These are phyloP conservation scores for Caradrina clavipalpis DNA, from an alignment of 2,888 invertebrate genomes.

Conservation along the genomic window DNA sequence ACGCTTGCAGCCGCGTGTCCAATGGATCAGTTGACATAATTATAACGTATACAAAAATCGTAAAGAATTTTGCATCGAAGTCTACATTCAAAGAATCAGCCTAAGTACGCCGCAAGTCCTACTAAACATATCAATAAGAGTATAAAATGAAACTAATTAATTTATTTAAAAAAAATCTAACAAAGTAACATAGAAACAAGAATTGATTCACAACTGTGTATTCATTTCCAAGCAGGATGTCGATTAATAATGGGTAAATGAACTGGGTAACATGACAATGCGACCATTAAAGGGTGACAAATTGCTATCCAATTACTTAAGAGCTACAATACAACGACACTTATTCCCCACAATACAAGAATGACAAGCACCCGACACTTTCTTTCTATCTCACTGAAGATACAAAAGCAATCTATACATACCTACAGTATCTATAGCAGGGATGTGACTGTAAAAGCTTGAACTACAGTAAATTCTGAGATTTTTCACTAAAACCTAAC, in stretches of 20 bases:
- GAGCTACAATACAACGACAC: slow-evolving; percentile 5
- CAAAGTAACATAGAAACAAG: not conserved
- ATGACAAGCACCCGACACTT: slow-evolving; percentile 20
- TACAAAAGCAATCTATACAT: slow-evolving; percentile 14
- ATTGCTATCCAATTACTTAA: slow-evolving; percentile 44
- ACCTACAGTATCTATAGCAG: not conserved
- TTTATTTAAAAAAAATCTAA: too few species aligned
- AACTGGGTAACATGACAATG: slow-evolving; percentile 3
- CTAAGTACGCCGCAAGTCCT: too few species aligned
- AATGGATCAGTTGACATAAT: too few species aligned
- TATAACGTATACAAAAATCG: too few species aligned
- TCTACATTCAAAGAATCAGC: too few species aligned
- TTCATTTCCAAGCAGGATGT: not conserved
- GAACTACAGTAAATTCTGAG: not conserved
- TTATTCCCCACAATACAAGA: slow-evolving; percentile 1
- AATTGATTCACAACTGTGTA: not conserved
- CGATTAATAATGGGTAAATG: slow-evolving; percentile 10
- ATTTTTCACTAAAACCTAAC: not conserved
- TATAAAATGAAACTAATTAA: too few species aligned
- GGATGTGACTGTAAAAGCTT: not conserved
- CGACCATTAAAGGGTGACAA: slow-evolving; percentile 25
- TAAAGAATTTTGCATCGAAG: too few species aligned
- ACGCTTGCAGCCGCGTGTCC: too few species aligned
- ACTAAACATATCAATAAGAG: too few species aligned
- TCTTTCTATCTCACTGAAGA: slow-evolving; percentile 13